These are phyloP conservation scores for Pollachius pollachius DNA, from an alignment of 2,113 vertebrate species.

Conservation along the genomic window DNA sequence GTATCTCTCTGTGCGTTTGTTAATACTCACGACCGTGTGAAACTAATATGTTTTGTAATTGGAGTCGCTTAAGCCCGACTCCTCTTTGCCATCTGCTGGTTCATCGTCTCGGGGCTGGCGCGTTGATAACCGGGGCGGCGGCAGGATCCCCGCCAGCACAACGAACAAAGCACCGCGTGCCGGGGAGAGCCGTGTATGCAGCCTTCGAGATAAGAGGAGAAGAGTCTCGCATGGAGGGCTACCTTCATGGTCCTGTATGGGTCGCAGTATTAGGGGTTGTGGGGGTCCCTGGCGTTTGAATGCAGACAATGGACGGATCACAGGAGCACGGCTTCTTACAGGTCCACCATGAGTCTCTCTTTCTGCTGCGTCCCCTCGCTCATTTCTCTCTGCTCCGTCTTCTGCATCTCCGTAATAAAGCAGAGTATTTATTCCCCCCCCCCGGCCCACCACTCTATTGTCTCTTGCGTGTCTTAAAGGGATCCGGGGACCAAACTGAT, in stretches of 20 bases:
- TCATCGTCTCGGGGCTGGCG: neutral
- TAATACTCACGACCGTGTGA: neutral
- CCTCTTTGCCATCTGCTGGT: neutral
- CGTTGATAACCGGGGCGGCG: neutral
- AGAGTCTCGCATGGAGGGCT: neutral
- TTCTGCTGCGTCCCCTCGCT: constrained; percentile 34
- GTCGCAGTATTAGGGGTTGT: constrained; percentile 36
- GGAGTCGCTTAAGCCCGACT: neutral
- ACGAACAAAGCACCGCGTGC: neutral
- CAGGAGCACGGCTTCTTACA: neutral
- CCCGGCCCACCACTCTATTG: constrained; percentile 32
- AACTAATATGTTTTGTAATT: neutral
- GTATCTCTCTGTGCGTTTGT: neutral
- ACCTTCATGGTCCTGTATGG: constrained; percentile 32
- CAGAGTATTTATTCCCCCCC: constrained; percentile 71
- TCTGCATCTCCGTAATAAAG: constrained; percentile 65
- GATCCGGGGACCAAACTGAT: constrained; percentile 60
- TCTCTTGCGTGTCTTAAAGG: constrained; percentile 68
- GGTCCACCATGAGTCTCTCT: constrained; percentile 44
- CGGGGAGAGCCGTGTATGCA: neutral
- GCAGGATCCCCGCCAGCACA: neutral
- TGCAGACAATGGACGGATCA: constrained; percentile 2
- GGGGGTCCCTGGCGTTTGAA: neutral
- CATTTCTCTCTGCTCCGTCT: constrained; percentile 31
- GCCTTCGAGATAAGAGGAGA: neutral